These are phyloP conservation scores for Patagioenas fasciata DNA, from an alignment of 2,113 vertebrate genomes.

Conservation along the genomic window DNA sequence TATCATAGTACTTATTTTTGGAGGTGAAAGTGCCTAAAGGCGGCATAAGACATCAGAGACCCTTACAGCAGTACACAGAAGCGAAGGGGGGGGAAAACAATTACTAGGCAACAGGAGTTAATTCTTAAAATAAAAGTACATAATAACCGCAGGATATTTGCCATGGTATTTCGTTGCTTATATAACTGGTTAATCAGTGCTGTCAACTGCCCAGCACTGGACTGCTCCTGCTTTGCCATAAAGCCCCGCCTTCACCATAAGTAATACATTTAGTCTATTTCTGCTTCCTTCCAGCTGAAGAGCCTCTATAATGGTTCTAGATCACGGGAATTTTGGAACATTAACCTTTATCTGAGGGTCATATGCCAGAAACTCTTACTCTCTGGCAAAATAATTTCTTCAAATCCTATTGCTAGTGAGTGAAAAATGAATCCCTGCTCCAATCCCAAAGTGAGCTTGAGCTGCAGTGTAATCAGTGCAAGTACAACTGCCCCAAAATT, in stretches of 20 bases:
- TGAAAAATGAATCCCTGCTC: not conserved
- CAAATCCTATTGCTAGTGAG: not conserved
- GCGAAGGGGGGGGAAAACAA: not conserved
- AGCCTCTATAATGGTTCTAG: not conserved
- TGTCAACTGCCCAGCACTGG: not conserved
- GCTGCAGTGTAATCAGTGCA: not conserved
- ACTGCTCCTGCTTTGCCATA: not conserved
- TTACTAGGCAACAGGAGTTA: not conserved
- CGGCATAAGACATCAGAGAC: not conserved
- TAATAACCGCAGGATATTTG: not conserved
- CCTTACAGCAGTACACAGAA: not conserved
- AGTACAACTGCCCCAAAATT: not conserved
- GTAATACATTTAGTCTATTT: not conserved
- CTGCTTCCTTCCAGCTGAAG: not conserved
- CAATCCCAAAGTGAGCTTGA: not conserved
- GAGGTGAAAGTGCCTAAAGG: not conserved
- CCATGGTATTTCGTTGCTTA: not conserved
- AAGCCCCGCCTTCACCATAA: not conserved
- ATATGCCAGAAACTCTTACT: not conserved
- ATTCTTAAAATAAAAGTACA: not conserved
- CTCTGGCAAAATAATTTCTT: not conserved
- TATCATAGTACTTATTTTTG: not conserved
- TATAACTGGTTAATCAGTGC: not conserved
- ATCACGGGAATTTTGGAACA: not conserved
- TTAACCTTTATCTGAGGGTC: not conserved